Base-by-base conservation (phyloP, 2,888 invertebrate species). In the Melinaea menophilus region DNA sequence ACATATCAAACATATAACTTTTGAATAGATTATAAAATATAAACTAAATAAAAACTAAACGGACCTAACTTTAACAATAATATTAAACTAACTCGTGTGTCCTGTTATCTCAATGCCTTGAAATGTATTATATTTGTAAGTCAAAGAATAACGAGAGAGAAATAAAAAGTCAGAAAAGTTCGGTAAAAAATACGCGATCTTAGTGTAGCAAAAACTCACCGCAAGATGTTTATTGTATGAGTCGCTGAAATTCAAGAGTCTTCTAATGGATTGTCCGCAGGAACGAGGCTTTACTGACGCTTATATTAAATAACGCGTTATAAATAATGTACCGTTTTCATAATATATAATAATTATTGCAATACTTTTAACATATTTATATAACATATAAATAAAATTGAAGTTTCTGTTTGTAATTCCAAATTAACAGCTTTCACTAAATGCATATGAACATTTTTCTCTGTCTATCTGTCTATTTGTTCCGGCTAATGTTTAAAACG, bases 151-250 rank as follows among this genome's bases (percentile, higher is more conserved):
- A 67, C 65, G 65, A 65, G 65, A 61, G 57, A 48, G 59, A 48
- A 55, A 54, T 66, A 85, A 85, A 85, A 84, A 79, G 76, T 70
- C 71, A 75, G 63, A 63, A 68, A 65, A 69, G 65, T 73, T 72
- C 67, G 70, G 74, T 82, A 84, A 85, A 84, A 86, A 81, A 78
- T 74, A 74, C 75, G 73, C 72, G 71, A 70, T 76, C 73, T 73
- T 61, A 71, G 71, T 70, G 71, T 67, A 56, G 67, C 81, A 85
- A 86, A 85, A 86, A 85, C 74, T 73, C 76, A 73, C 75, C 73
- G 71, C 76, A 70, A 73, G 77, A 90, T 90, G 90, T 88, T 85
- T 90, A 90, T 90, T 90, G 88, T 85, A 90, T 90, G 90, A 90
- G 90, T 76, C 71, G 79, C 86, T 86, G 86, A 87, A 86, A 88